Percentiles rank a stretch among this genome's conserved stretches.
phyloP scores from a whole-genome alignment of 2,888 invertebrate genomes.

The Drosophila conformis region DNA sequence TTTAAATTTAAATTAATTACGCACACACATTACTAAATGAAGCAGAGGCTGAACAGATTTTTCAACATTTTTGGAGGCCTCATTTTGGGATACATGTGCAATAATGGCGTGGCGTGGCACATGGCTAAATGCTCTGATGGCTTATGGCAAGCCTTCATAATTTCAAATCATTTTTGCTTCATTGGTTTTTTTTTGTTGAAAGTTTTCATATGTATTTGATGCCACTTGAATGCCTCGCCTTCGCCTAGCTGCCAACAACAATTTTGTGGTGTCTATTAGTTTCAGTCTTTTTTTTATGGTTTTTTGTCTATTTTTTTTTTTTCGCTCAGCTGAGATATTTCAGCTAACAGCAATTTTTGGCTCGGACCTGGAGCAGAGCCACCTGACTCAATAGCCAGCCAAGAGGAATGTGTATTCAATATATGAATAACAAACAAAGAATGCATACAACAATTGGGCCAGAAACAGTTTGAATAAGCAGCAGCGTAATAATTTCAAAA shows the following conservation, averaged over 20 bases:
- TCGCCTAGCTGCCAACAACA: constrained; percentile 53
- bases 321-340: constrained; percentile 28
- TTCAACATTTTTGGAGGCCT: constrained; percentile 30
- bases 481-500: constrained; percentile 10
- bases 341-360: constrained; percentile 15
- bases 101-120: constrained; percentile 34
- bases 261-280: constrained; percentile 18
- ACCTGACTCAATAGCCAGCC: constrained; percentile 18
- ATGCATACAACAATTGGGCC: constrained; percentile 16
- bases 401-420: constrained; percentile 9
- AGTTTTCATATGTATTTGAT: constrained; percentile 48
- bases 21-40: constrained; percentile 11
- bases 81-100: constrained; percentile 33
- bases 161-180: constrained; percentile 56
- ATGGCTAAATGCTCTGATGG: constrained; percentile 51
- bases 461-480: neutral
- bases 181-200: constrained; percentile 32
- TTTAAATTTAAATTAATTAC: constrained; percentile 15
- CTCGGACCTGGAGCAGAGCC: constrained; percentile 30
- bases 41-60: constrained; percentile 25
- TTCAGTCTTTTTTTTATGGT: constrained; percentile 1
- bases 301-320: neutral
- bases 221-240: constrained; percentile 46
- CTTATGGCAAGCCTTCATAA: constrained; percentile 58
- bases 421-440: constrained; percentile 36